These are phyloP conservation scores for Drosophila meridiana DNA, from an alignment of 2,888 invertebrate genomes.

Conservation along the genomic window DNA sequence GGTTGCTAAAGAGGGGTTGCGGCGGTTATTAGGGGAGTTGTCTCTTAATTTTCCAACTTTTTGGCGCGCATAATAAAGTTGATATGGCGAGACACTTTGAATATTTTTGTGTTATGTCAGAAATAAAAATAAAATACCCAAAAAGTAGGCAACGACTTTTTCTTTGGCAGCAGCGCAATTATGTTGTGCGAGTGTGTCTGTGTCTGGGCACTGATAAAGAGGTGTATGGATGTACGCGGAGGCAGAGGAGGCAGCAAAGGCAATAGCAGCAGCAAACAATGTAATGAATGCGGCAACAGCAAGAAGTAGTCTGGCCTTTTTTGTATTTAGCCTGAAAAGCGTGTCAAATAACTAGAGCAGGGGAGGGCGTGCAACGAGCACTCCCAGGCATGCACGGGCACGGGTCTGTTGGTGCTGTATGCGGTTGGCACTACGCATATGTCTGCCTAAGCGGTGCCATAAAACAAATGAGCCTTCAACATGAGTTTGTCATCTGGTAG, in stretches of 20 bases:
- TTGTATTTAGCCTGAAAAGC: conserved; percentile 60
- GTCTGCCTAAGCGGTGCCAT: conserved; percentile 65
- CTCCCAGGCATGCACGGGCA: neutral
- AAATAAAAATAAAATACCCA: conserved; percentile 10
- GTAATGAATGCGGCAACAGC: conserved; percentile 67
- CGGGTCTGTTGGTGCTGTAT: neutral
- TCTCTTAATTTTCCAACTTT: conserved; percentile 78
- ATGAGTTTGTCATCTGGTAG: conserved; percentile 75
- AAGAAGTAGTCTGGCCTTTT: conserved; percentile 51
- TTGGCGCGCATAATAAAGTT: conserved; percentile 78
- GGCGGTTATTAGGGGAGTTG: conserved; percentile 29
- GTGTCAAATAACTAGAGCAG: conserved; percentile 76
- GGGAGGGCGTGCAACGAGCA: conserved; percentile 9
- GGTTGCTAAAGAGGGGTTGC: neutral
- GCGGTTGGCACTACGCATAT: conserved; percentile 53
- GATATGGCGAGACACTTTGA: conserved; percentile 68
- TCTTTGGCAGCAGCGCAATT: conserved; percentile 51
- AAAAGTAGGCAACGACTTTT: conserved; percentile 65
- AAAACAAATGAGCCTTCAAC: conserved; percentile 77
- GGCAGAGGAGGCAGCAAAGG: neutral
- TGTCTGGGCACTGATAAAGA: conserved; percentile 42
- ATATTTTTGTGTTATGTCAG: conserved; percentile 45
- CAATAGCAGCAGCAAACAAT: conserved; percentile 48
- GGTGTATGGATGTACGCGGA: conserved; percentile 5
- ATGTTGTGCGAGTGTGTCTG: conserved; percentile 35